Evolutionary conservation across 2,113 vertebrate genomes (phyloP).

Genomic region (Prolemur simus): DNA sequence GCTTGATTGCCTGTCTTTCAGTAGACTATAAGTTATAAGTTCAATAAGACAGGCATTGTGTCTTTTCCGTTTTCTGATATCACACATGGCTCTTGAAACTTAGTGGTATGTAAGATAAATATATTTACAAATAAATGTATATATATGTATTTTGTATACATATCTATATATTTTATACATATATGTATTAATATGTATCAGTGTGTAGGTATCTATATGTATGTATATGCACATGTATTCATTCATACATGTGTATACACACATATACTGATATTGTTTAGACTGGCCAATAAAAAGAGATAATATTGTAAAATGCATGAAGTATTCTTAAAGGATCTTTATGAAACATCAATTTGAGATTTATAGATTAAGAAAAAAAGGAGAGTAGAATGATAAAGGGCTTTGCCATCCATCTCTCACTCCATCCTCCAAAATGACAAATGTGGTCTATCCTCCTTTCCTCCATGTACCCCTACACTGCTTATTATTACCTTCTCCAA

Average conservation of each 20-base stretch:
- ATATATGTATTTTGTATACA: background rate
- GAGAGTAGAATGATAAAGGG: background rate
- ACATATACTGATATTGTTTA: background rate
- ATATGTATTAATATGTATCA: background rate
- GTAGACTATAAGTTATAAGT: background rate
- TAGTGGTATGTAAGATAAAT: background rate
- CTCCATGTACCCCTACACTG: fast-evolving
- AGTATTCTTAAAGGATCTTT: background rate
- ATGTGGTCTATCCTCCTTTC: background rate
- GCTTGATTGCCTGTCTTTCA: background rate
- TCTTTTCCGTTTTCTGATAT: background rate
- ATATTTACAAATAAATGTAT: background rate
- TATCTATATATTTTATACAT: background rate
- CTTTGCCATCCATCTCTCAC: background rate
- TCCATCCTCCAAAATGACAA: background rate
- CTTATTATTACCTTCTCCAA: background rate
- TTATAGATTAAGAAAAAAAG: background rate
- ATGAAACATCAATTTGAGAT: background rate
- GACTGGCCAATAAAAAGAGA: background rate
- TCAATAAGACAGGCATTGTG: background rate
- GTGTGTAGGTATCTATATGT: background rate
- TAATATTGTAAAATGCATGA: background rate
- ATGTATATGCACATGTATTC: background rate
- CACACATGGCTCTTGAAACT: background rate
- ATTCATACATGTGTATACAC: background rate